These are phyloP conservation scores for Tokudaia muenninki DNA, from an alignment of 2,797 vertebrate species.

Conservation along the genomic window DNA sequence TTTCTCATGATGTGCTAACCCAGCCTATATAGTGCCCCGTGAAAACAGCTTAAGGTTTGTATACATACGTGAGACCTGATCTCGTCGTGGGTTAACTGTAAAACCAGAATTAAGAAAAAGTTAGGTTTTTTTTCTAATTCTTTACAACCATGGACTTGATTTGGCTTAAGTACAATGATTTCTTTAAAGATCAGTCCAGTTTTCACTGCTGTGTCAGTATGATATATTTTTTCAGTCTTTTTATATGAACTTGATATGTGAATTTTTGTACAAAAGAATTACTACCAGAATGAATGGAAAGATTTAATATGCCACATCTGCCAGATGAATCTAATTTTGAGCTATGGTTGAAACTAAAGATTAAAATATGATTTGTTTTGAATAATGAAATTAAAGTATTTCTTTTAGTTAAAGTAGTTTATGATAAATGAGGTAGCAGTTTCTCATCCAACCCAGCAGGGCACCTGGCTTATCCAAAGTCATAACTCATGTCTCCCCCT, in stretches of 20 bases:
- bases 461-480: neutral
- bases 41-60: slow-evolving; percentile 46
- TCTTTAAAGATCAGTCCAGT: slow-evolving; percentile 31
- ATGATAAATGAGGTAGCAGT: neutral
- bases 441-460: neutral
- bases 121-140: neutral
- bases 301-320: neutral
- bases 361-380: slow-evolving; percentile 29
- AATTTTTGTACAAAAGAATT: neutral
- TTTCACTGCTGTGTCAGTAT: slow-evolving; percentile 12
- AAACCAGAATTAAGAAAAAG: slow-evolving; percentile 55
- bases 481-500: neutral
- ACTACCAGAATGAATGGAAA: neutral
- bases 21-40: neutral
- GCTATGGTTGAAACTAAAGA: slow-evolving; percentile 17
- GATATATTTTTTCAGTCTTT: slow-evolving; percentile 41
- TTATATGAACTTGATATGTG: neutral
- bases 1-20: neutral
- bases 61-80: slow-evolving; percentile 84
- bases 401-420: slow-evolving; percentile 30
- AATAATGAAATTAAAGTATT: slow-evolving; percentile 26
- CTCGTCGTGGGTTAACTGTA: slow-evolving; percentile 87
- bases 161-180: slow-evolving; percentile 24
- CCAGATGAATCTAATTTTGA: slow-evolving; percentile 7
- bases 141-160: neutral